Percentiles rank a stretch among this genome's conserved stretches.
Conservation (phyloP, 2,113 vertebrate species). For the Meles meles region DNA sequence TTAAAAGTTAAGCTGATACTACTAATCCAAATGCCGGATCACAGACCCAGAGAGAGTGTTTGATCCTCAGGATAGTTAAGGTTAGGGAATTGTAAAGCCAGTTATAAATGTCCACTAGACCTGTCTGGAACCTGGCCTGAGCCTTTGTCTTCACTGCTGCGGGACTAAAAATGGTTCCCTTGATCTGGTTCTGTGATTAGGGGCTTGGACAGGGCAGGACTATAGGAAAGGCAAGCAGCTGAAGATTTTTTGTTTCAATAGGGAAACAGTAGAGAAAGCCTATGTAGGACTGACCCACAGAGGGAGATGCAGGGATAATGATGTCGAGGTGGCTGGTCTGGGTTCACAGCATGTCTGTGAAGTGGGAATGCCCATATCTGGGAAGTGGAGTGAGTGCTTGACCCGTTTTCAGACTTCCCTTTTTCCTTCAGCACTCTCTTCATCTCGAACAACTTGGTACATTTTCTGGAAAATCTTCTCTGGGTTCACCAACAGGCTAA, state of each 20-base stretch:
- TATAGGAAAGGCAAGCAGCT: neutral
- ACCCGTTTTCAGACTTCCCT: neutral
- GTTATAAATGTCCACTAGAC: neutral
- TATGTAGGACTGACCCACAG: too few species aligned
- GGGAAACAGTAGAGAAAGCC: neutral
- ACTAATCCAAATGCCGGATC: neutral
- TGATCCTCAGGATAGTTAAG: neutral
- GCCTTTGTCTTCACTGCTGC: neutral
- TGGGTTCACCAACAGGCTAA: neutral
- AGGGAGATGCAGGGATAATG: neutral
- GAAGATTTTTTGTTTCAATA: neutral
- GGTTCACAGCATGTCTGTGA: neutral
- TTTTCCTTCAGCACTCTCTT: neutral
- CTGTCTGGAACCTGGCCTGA: neutral
- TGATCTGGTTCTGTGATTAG: neutral
- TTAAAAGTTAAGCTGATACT: conserved; percentile 6
- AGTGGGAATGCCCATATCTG: neutral
- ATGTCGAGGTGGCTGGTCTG: neutral
- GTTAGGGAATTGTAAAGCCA: neutral
- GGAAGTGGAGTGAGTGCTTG: neutral
- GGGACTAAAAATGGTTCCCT: neutral
- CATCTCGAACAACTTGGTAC: neutral
- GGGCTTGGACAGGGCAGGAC: neutral
- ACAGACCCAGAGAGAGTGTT: neutral
- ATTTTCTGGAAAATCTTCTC: neutral